A percentile compares a stretch with the other conserved stretches of the same genome.
phyloP scores from a whole-genome alignment of 1,140 invertebrate genomes.

The Monochamus saltuarius region DNA sequence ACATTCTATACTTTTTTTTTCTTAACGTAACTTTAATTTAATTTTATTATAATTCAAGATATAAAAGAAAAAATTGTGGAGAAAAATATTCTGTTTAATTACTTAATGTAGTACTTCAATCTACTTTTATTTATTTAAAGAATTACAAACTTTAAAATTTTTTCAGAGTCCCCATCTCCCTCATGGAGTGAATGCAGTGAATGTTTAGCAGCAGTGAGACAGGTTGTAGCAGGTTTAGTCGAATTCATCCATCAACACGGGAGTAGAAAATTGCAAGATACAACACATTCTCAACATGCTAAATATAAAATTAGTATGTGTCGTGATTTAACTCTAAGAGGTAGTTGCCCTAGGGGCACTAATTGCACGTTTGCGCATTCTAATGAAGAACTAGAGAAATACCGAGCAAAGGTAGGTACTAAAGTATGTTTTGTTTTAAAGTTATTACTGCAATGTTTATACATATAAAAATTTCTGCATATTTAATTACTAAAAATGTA shows the following conservation, averaged over 20 bases:
- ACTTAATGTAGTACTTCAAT: no score
- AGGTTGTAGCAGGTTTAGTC: constrained; percentile 80
- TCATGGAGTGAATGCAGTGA: constrained; percentile 73
- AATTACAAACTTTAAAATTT: background rate
- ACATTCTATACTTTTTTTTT: no score
- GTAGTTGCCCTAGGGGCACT: constrained; percentile 80
- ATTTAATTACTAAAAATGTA: no score
- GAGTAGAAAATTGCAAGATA: constrained; percentile 62
- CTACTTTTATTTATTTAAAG: background rate
- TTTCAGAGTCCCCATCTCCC: constrained; percentile 67
- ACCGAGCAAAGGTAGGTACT: constrained; percentile 35
- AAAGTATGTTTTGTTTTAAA: background rate
- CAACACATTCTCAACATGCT: constrained; percentile 62
- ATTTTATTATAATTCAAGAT: no score
- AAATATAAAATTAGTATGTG: constrained; percentile 94
- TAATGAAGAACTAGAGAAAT: constrained; percentile 87
- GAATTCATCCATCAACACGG: constrained; percentile 83
- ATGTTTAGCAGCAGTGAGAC: constrained; percentile 77
- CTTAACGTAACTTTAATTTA: no score
- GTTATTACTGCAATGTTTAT: no score
- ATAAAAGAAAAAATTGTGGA: no score
- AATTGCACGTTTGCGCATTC: constrained; percentile 92
- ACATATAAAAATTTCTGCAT: no score
- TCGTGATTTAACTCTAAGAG: constrained; percentile 74
- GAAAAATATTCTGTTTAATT: no score